Evolutionary conservation across 2,113 vertebrate genomes (phyloP), one percentile per base, ranked within the genome.

Genomic region (Phalacrocorax carbo): DNA sequence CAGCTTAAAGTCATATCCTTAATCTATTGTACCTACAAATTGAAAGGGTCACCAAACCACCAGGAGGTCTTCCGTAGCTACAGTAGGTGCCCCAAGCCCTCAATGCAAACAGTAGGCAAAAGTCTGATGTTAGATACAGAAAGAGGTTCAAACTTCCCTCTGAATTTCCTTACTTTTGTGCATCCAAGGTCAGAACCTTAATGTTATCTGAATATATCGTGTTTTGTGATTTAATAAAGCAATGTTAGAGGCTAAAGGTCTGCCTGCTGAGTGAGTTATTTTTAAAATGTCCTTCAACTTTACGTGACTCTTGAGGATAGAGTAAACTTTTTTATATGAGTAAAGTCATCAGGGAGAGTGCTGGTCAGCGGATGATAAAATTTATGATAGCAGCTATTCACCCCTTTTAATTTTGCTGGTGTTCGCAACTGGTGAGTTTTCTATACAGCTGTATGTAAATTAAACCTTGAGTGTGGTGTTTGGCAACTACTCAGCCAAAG

Each of bases 211-310:
- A 96, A 96, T 90, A 97, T 93, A 95, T 77, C 11, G 1, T 94
- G 84, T 86, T 96, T 94, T 96, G 88, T 95, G 90, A 88, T 95
- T 96, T 95, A 96, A 95, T 95, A 95, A 95, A 91, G 91, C 94
- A 77, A 72, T 55, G 89, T 60, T 96, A 88, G 91, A 93, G 93
- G 86, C 83, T 91, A 83, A 96, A 96, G 95, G 83, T 97, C 87
- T 88, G 73, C 87, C 88, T 93, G 72, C 86, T 84, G 83, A 93
- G 80, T 0, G 34, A 83, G 95, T 88, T 94, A 94, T 97, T 97
- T 96, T 97, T 95, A 95, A 97, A 95, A 61, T 70, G 86, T 77
- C 69, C 78, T 94, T 82, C 81, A 91, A 75, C 92, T 82, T 86
- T 88, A 91, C 1, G 10, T 86, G 48, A 83, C 68, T 91, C 58